A percentile compares a stretch with the other conserved stretches of the same genome.
Conservation (phyloP, 2,113 vertebrate genomes). For the Steatornis caripensis region DNA sequence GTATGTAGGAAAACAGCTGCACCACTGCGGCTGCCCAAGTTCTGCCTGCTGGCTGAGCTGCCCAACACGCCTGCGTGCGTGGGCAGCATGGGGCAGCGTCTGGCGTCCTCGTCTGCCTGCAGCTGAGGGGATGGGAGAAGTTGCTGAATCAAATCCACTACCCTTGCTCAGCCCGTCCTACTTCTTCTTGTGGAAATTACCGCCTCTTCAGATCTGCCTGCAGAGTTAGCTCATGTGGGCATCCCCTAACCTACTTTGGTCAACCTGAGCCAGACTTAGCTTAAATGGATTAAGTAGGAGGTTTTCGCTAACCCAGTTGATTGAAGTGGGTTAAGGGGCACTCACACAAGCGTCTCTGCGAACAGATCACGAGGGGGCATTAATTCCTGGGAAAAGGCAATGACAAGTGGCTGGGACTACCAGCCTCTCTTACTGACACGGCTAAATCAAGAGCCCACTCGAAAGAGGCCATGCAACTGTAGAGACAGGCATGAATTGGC, state of each 20-base stretch:
- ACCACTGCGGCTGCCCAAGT: fast-evolving
- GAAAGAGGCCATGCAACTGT: fast-evolving
- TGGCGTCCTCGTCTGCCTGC: neutral
- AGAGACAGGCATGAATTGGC: neutral
- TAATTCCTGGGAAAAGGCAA: neutral
- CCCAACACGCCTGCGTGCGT: neutral
- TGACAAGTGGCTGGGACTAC: neutral
- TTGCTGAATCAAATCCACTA: neutral
- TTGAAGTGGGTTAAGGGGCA: slow-evolving; percentile 29
- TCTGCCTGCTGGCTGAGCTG: neutral
- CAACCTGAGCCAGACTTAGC: slow-evolving; percentile 17
- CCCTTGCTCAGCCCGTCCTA: neutral
- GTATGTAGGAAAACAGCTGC: neutral
- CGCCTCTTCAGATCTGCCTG: neutral
- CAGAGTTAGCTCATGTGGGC: neutral
- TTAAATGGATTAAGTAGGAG: slow-evolving; percentile 44
- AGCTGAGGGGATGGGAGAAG: neutral
- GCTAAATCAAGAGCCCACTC: neutral
- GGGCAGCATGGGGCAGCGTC: fast-evolving
- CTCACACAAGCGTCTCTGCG: neutral
- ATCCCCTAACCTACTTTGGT: slow-evolving; percentile 19
- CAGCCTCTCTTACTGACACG: neutral
- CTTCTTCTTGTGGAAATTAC: slow-evolving; percentile 3
- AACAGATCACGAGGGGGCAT: neutral
- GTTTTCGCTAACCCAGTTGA: slow-evolving; percentile 16